Base-by-base conservation (phyloP, 2,888 invertebrate species). In the Imbricaverruca yamaguchii region DNA sequence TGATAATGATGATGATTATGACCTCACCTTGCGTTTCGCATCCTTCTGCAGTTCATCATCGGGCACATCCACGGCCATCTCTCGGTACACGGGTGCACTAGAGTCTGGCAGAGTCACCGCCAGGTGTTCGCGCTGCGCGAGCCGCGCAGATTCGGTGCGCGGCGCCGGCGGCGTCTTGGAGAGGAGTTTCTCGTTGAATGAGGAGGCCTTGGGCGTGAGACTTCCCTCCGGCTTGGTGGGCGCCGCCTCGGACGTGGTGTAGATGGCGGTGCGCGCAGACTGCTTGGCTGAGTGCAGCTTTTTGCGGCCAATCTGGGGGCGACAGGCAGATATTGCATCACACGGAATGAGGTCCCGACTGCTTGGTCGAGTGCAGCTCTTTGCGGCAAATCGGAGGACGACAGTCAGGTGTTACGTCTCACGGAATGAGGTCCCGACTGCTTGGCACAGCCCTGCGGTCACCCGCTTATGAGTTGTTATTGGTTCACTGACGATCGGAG, bases 31-130 rank as follows among this genome's bases (percentile, higher is more conserved):
- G 1, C 13, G 11, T 7, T 74, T 74, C 7, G 74, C 74, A 25
- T 74, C 74, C 53, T 23, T 53, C 18, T 15, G 53, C 0, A 74
- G 74, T 2, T 53, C 53, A 18, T 74, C 9, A 13, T 53, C 74
- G 21, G 74, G 53, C 9, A 74, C 74, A 10, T 74, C 74, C 18
- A 74, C 74, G 15, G 74, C 74, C 74, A 74, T 74, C 74, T 74
- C 74, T 13, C 74, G 74, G 74, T 74, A 74, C 7, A 39, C 74
- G 21, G 23, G 21, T 15, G 18, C 21, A 74, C 74, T 53, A 18
- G 74, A 18, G 23, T 74, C 74, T 87, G 23, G 89, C 53, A 39
- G 74, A 57, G 82, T 67, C 55, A 55, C 81, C 65, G 80, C 79
- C 53, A 39, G 57, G 3, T 56, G 69, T 21, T 82, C 80, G n/a